Evolutionary conservation across 1,140 invertebrate species (phyloP), one percentile per base, ranked within the genome.

Genomic region (Orchestia grillus): DNA sequence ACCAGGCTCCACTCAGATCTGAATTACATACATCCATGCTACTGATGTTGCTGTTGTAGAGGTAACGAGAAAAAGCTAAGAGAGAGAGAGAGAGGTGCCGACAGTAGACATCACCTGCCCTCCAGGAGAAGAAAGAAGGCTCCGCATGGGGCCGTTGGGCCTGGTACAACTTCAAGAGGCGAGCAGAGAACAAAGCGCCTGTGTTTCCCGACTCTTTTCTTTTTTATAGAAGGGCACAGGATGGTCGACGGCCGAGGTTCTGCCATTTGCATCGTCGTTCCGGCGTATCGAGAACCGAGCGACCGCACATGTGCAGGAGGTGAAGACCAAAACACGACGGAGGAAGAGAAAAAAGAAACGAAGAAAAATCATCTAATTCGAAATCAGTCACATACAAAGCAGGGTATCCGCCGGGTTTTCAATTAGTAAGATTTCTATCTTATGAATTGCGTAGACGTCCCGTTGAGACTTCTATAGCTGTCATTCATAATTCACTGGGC

Each of bases 111-210:
- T 36, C 62, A 77, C 62, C 62, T 77, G 62, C 62, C 62, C 11
- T 36, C n/a, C 6, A 6, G 62, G 11, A 77, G 62, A 15, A 77
- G 62, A 15, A 77, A 77, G 62, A 15, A 8, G 3, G 62, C 62
- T 36, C 62, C 11, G 62, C 62, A 77, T 77, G 88, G 88, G 88
- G 88, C 43, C 88, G 88, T 42, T 44, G 88, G 41, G 43, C 15
- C 88, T 53, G 47, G 43, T 44, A 90, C 88, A 11, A 90, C 43
- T 90, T 90, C 88, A 90, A 90, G 43, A 43, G 88, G 88, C 88
- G 88, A 90, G 15, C 88, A 42, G 88, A 90, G 88, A 90, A 90
- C 41, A 90, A 90, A 90, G 88, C 88, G 88, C 88, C 41, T 90
- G 6, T 42, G 88, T 90, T 42, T 90, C 43, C 42, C 28, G 88